phyloP scores from a whole-genome alignment of 2,888 invertebrate species.

The Rhynchonema sp. region DNA sequence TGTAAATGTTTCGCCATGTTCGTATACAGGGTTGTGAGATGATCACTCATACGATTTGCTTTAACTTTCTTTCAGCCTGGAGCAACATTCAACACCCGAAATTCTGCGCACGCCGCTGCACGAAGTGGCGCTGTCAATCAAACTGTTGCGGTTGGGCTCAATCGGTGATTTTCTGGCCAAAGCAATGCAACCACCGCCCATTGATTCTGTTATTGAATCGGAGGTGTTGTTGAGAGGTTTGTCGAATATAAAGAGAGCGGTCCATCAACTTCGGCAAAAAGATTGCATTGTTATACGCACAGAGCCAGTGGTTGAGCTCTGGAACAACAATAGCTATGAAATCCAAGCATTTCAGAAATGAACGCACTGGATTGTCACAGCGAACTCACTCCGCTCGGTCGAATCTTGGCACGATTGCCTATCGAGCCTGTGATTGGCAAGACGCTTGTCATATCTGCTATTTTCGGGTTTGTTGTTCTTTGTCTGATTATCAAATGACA shows the following conservation, averaged over 20 bases:
- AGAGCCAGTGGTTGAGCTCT: no score
- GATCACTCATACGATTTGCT: no score
- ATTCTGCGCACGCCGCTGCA: constrained; percentile 93
- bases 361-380: constrained; percentile 60
- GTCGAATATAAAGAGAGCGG: neutral
- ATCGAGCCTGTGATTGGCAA: constrained; percentile 89
- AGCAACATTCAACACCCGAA: constrained; percentile 75
- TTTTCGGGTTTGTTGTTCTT: constrained; percentile 47
- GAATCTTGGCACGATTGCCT: constrained; percentile 75
- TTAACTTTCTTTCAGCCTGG: constrained; percentile 31
- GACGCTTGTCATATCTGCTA: constrained; percentile 83
- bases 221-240: constrained; percentile 48
- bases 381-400: constrained; percentile 75
- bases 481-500: neutral
- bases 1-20: no score
- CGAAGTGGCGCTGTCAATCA: constrained; percentile 73
- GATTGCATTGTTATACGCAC: no score
- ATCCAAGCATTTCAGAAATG: constrained; percentile 18
- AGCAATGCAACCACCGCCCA: constrained; percentile 74
- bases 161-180: constrained; percentile 87
- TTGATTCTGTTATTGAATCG: constrained; percentile 93
- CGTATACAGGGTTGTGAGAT: no score
- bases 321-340: no score
- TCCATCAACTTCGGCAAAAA: no score
- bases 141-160: constrained; percentile 65